Percentiles rank a stretch among this genome's conserved stretches.
These are phyloP conservation scores for Halocynthia aurantium DNA, from an alignment of 23 tunicate species.

Conservation along the genomic window DNA sequence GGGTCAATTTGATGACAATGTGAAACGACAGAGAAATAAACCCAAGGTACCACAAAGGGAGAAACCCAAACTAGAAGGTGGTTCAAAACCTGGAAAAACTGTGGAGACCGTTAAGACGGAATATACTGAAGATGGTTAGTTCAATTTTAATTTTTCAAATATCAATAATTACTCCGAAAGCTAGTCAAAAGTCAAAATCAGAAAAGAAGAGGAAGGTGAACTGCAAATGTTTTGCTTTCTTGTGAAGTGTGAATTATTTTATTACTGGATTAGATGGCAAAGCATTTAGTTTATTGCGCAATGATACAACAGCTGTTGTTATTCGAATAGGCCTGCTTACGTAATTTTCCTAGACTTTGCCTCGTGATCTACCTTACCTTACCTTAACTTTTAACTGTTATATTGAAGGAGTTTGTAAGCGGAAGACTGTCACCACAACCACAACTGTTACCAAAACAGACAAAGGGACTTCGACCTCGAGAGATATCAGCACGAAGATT, in stretches of 20 bases:
- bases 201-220: too few relatives aligned
- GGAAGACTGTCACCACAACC: constrained; percentile 53
- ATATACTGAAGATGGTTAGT: constrained; percentile 23
- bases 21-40: constrained; percentile 14
- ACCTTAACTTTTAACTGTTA: background rate
- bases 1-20: constrained; percentile 42
- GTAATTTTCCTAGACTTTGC: too few relatives aligned
- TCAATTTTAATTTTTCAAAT: too few relatives aligned
- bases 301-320: too few relatives aligned
- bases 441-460: constrained; percentile 69
- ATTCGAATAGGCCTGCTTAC: too few relatives aligned
- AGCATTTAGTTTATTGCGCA: too few relatives aligned
- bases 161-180: too few relatives aligned
- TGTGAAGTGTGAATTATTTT: too few relatives aligned
- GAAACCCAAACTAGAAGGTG: background rate
- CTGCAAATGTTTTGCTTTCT: too few relatives aligned
- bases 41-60: background rate
- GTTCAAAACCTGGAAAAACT: constrained; percentile 21
- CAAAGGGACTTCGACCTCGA: constrained; percentile 54
- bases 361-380: too few relatives aligned
- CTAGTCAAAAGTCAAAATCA: too few relatives aligned
- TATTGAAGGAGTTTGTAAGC: constrained; percentile 44
- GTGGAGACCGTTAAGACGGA: constrained; percentile 12
- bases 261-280: too few relatives aligned
- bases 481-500: constrained; percentile 49